Evolutionary conservation across 1,140 invertebrate genomes (phyloP).

Genomic region (Drosophila tani): DNA sequence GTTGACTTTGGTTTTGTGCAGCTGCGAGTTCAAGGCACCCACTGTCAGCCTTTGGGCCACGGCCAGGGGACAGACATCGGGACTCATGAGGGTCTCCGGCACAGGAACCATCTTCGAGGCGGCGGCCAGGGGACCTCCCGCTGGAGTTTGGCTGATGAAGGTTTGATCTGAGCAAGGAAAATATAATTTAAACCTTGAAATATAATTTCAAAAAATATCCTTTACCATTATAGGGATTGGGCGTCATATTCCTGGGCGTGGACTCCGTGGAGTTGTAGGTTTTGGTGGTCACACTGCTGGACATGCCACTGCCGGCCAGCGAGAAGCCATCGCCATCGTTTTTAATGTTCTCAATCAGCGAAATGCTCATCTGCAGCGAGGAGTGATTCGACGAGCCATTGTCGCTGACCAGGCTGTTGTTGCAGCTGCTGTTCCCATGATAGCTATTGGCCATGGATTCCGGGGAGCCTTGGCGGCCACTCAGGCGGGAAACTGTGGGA

Average conservation of each 20-base stretch:
- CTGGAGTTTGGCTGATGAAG: constrained; percentile 55
- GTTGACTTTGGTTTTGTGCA: constrained; percentile 75
- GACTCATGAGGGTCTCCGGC: constrained; percentile 93
- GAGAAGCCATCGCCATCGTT: constrained; percentile 85
- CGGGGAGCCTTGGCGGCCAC: constrained; percentile 87
- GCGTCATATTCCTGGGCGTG: constrained; percentile 79
- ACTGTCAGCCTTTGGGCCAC: constrained; percentile 77
- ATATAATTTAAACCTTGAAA: too few species aligned
- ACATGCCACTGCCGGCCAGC: constrained; percentile 84
- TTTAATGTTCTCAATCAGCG: constrained; percentile 83
- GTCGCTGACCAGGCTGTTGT: constrained; percentile 64
- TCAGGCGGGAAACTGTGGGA: constrained; percentile 85
- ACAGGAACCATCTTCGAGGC: constrained; percentile 94
- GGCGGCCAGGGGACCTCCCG: constrained; percentile 88
- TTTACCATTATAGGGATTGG: constrained; percentile 83
- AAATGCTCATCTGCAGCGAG: constrained; percentile 87
- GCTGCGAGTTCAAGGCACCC: constrained; percentile 67
- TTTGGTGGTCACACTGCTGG: constrained; percentile 76
- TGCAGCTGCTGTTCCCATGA: constrained; percentile 85
- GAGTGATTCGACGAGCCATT: constrained; percentile 82
- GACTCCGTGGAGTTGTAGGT: constrained; percentile 81
- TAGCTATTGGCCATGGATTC: constrained; percentile 90
- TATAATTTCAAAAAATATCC: not conserved
- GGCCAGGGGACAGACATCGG: constrained; percentile 89
- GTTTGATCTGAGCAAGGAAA: constrained; percentile 51